Evolutionary conservation across 2,888 invertebrate species (phyloP).

Genomic region (Neria commutata): DNA sequence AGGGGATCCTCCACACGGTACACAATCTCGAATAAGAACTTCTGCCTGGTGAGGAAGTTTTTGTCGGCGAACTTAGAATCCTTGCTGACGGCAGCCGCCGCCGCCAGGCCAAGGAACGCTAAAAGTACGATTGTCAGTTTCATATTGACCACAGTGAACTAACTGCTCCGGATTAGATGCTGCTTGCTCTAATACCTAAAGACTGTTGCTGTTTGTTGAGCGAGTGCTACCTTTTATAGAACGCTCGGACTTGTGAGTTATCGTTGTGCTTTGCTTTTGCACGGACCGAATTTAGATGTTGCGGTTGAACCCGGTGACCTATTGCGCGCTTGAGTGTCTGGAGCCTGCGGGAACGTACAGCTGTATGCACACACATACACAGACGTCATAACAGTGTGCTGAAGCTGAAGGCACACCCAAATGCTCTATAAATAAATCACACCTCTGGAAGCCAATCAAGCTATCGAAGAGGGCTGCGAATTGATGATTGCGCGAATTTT

Average conservation of each 20-base stretch:
- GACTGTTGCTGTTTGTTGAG: constrained; percentile 42
- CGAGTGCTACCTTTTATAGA: neutral
- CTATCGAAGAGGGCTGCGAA: no score
- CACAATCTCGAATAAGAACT: constrained; percentile 49
- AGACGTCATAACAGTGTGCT: no score
- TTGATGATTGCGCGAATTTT: no score
- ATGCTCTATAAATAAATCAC: no score
- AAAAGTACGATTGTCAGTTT: constrained; percentile 50
- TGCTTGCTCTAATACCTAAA: constrained; percentile 47
- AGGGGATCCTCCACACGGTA: constrained; percentile 46
- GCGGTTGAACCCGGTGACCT: no score
- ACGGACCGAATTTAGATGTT: no score
- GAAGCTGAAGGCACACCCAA: no score
- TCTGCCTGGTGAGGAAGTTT: constrained; percentile 45
- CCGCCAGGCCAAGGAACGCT: constrained; percentile 50
- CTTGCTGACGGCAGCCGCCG: constrained; percentile 38
- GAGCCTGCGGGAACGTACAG: no score
- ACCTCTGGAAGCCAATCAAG: no score
- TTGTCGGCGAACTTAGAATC: constrained; percentile 46
- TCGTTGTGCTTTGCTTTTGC: no score
- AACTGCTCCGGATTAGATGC: constrained; percentile 47
- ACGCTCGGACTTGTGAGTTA: neutral
- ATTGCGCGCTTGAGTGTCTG: no score
- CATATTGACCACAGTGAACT: constrained; percentile 37
- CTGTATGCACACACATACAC: no score